Evolutionary conservation across 1,140 invertebrate species (phyloP).

Genomic region (Listronotus oregonensis): DNA sequence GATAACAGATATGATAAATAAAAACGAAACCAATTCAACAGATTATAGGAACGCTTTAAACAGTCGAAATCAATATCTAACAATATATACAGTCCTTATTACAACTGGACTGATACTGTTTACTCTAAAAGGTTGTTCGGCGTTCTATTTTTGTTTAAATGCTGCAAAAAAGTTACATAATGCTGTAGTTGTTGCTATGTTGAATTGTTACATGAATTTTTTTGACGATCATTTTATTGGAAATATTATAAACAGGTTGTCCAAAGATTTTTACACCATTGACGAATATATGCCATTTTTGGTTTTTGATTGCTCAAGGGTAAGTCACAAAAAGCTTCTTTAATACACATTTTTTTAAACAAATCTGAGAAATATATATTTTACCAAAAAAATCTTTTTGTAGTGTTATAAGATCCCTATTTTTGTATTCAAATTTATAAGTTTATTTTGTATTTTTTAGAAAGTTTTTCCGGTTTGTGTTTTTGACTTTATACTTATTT

Average conservation of each 20-base stretch:
- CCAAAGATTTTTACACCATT: slow-evolving; percentile 41
- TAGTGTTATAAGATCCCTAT: too few species aligned
- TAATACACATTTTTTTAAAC: too few species aligned
- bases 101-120: slow-evolving; percentile 67
- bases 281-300: slow-evolving; percentile 45
- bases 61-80: slow-evolving; percentile 60
- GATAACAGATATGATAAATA: slow-evolving; percentile 22
- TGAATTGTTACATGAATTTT: slow-evolving; percentile 42
- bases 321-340: slow-evolving; percentile 49
- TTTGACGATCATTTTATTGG: slow-evolving; percentile 47
- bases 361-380: too few species aligned
- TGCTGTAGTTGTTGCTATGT: slow-evolving; percentile 31
- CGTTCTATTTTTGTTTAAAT: slow-evolving; percentile 30
- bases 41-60: slow-evolving; percentile 5
- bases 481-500: too few species aligned
- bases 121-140: slow-evolving; percentile 53
- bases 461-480: too few species aligned
- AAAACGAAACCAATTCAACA: slow-evolving; percentile 22
- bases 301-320: slow-evolving; percentile 38
- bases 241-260: slow-evolving; percentile 47
- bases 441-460: too few species aligned
- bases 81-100: slow-evolving; percentile 65
- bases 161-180: slow-evolving; percentile 41
- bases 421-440: too few species aligned
- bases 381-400: too few species aligned